These are phyloP conservation scores for Ondatra zibethicus DNA, from an alignment of 2,113 vertebrate species.

Conservation along the genomic window DNA sequence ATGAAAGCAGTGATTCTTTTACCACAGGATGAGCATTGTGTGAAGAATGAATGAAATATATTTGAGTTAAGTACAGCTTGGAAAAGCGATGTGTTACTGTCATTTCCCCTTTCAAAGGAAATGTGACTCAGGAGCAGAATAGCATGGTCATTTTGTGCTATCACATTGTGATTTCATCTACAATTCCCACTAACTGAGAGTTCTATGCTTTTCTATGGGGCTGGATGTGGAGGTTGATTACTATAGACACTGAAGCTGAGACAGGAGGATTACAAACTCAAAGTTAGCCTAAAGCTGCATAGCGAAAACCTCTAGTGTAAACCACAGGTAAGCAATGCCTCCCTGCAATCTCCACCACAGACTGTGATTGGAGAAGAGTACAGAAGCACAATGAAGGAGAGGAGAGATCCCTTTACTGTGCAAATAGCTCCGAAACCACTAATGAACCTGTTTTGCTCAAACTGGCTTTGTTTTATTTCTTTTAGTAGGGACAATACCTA, in stretches of 20 bases:
- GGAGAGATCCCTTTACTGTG: not conserved
- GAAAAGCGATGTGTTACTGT: not conserved
- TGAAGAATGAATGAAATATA: not conserved
- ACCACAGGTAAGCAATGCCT: not conserved
- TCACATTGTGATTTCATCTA: not conserved
- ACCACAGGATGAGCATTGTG: not conserved
- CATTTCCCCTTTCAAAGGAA: conserved; percentile 7
- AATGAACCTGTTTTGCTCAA: not conserved
- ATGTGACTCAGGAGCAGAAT: not conserved
- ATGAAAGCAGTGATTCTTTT: not conserved
- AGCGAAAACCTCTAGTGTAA: not conserved
- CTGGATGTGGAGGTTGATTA: too few species aligned
- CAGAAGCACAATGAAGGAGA: not conserved
- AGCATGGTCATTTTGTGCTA: not conserved
- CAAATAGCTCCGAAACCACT: not conserved
- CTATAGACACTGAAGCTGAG: not conserved
- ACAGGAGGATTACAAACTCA: not conserved
- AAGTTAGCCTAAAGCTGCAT: not conserved
- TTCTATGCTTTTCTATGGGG: not conserved
- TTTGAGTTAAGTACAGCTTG: not conserved
- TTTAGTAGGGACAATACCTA: not conserved
- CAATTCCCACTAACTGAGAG: not conserved
- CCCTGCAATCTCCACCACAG: not conserved
- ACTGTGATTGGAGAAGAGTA: not conserved
- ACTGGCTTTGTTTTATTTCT: not conserved